Base-by-base conservation (phyloP, 1,140 invertebrate genomes). In the Lineus longissimus region DNA sequence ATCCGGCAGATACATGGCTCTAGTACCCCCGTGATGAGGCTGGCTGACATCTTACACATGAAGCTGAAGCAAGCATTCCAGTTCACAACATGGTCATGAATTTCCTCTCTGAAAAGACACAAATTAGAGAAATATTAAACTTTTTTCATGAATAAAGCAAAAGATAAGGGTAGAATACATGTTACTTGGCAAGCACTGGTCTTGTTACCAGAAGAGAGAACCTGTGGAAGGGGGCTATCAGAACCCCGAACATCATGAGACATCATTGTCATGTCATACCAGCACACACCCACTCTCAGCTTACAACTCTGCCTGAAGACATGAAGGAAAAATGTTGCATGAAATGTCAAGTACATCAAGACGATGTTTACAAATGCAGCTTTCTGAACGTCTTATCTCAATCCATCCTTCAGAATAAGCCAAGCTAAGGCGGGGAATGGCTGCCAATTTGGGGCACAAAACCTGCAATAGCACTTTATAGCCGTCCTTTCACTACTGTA, bases 11-110 rank as follows among this genome's bases (percentile, higher is more conserved):
- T 85, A 81, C 93, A 95, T 60, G 92, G 90, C 81, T 98, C 95
- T 57, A 98, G 86, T 58, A 97, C 88, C 47, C 93, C 93, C 1
- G 94, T 97, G 41, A 90, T 92, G 25, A 93, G 91, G 83, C 94
- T 97, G 51, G 94, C 94, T 76, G 91, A 92, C 91, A 97, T 96
- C 84, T 97, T 97, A 84, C 94, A 97, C 59, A 90, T 87, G 83
- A 98, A 98, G 70, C 88, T 86, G 81, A 96, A 97, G 69, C 88
- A 87, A 13, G 89, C 89, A 75, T 90, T 71, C 95, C 95, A 98
- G 77, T 88, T 87, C 45, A 97, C 95, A 69, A 89, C 88, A 84
- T 98, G 93, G 74, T 97, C 92, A 64, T 88, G 86, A 41, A 98
- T 93, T 82, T 97, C 93, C 82, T 94, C 89, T 74, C 95, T 97